Evolutionary conservation across 2,113 vertebrate species (phyloP), one percentile per base, ranked within the genome.

Genomic region (Rhabdomys dilectus): DNA sequence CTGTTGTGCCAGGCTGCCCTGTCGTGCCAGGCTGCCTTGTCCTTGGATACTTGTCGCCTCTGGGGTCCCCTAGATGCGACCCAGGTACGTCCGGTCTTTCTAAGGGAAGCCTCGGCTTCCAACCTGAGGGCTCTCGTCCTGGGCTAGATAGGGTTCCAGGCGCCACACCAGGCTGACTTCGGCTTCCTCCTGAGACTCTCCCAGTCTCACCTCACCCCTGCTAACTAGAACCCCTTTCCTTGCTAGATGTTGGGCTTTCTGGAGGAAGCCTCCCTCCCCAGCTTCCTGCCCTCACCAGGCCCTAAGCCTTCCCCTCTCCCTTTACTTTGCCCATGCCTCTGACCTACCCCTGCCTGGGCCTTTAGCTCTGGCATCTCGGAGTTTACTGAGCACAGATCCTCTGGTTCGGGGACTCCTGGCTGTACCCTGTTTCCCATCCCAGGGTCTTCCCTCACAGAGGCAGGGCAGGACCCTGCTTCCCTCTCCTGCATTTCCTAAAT

Each of bases 31-130:
- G 91, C 70, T 95, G 86, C 58, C 60, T 77, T 64, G 93, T 64
- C 60, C 68, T 89, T 75, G 77, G 77, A n/a, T 91, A 73, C 68
- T 58, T 75, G 64, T n/a, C n/a, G 15, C 84, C 73, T 62, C 4
- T 17, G 34, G 24, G 36, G 39, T 24, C 64, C 53, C 58, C 60
- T 53, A 86, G 51, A 51, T 48, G 21, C 84, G 13, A 31, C 62
- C 64, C 1, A 1, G 85, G 39, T 19, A 3, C 70, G 5, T 31
- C 93, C 94, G 93, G 53, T 75, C 93, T 90, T 77, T 81, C 45
- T 66, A 64, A 92, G 36, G 88, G 88, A 80, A 97, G 64, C 60
- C 81, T 91, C 77, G 86, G 88, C 75, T 68, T 97, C 91, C 77
- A 89, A 77, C 58, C 91, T 77, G 29, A 53, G 92, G 93, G 86